Conservation (phyloP, 2,113 vertebrate genomes). For the Phocoena phocoena region DNA sequence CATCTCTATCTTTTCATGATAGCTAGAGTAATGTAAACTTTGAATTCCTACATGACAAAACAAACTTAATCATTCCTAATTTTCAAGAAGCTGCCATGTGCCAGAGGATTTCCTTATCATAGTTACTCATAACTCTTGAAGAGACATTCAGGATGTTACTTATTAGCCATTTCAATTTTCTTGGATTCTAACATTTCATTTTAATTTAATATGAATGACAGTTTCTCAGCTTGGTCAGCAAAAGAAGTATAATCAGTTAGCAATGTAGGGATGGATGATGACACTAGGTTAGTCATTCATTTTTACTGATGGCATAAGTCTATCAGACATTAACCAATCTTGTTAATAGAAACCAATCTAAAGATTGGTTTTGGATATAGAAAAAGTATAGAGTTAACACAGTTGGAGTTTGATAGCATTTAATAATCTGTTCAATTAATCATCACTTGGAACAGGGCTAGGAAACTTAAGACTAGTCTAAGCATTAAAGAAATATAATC, state of each 20-base stretch:
- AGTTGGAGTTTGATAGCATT: background rate
- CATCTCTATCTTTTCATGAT: conserved; percentile 4
- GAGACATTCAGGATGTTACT: background rate
- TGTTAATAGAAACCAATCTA: no score
- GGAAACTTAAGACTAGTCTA: background rate
- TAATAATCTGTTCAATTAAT: background rate
- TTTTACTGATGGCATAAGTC: background rate
- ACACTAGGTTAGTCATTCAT: background rate
- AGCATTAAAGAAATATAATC: background rate
- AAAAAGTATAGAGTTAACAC: background rate
- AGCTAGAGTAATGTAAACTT: conserved; percentile 39
- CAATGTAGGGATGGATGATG: background rate
- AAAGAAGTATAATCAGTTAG: conserved; percentile 2
- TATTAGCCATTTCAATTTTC: conserved; percentile 6
- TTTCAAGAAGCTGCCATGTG: conserved; percentile 35
- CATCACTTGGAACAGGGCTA: background rate
- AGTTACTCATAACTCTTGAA: conserved; percentile 18
- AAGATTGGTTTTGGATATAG: background rate
- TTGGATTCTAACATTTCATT: conserved; percentile 18
- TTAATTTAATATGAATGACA: conserved; percentile 48
- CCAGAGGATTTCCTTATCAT: background rate
- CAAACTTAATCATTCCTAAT: background rate
- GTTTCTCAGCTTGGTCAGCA: conserved; percentile 39
- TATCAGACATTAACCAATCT: background rate
- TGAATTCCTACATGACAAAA: conserved; percentile 50